Base-by-base conservation (phyloP, 2,797 vertebrate genomes). In the Tragopan temminckii region DNA sequence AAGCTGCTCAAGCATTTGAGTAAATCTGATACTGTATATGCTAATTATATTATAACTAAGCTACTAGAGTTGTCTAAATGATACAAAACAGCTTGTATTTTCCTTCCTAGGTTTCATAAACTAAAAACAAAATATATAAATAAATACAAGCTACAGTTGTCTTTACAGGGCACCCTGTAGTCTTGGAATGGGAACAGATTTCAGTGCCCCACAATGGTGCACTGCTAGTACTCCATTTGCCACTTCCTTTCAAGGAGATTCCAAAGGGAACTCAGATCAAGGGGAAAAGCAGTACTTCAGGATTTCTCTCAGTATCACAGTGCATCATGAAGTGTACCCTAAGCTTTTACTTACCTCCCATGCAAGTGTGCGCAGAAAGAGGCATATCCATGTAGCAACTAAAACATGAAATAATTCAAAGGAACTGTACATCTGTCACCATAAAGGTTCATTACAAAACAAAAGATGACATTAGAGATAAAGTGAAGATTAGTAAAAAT, bases 181-280 rank as follows among this genome's bases (percentile, higher is more conserved):
- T 1, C n/a, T 24, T 18, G 64, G 5, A 58, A 62, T 1, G 3
- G 4, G 9, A 85, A 15, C 19, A 86, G 57, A 21, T 58, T 64
- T 58, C 57, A 19, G 3, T 1, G 0, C 46, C 43, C 5, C 13
- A n/a, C 23, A 23, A 7, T 11, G 16, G 45, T 33, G n/a, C 8
- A 25, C 7, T 8, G 9, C 8, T 13, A 53, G 21, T 3, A 18
- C 33, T 50, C 57, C 42, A 38, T 24, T 45, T 52, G 58, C 18
- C 10, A 29, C 8, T 23, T 80, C 19, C 57, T 50, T 40, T 43
- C 38, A 36, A 6, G 0, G 19, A 45, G 3, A 9, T 16, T 36
- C 45, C 36, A 76, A 62, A 72, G 55, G 35, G 35, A 53, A 23
- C 25, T 52, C 72, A 17, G 58, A 62, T 3, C 17, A n/a, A 13